phyloP scores from a whole-genome alignment of 2,797 vertebrate genomes.

The Denticeps clupeoides region DNA sequence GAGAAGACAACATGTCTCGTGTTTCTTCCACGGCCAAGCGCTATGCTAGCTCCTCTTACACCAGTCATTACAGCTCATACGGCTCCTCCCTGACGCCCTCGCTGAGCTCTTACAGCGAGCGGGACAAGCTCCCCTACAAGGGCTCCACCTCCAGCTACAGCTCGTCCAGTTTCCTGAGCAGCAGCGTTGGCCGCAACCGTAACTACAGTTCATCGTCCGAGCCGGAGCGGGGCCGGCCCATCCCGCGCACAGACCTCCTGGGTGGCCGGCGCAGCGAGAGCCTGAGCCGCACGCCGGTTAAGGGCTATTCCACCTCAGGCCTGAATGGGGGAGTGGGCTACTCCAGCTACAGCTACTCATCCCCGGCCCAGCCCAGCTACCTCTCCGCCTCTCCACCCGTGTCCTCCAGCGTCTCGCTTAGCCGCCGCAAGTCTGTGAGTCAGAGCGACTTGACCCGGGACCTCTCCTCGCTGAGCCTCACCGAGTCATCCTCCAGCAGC shows the following conservation, averaged over 20 bases:
- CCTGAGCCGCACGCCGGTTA: constrained; percentile 60
- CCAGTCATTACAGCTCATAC: constrained; percentile 78
- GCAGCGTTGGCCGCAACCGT: constrained; percentile 43
- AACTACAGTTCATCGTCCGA: constrained; percentile 68
- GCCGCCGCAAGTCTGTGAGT: constrained; percentile 76
- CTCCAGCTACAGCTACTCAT: constrained; percentile 48
- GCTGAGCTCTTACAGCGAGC: constrained; percentile 62
- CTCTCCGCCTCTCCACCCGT: constrained; percentile 42
- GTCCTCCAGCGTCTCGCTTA: constrained; percentile 56
- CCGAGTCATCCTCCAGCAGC: constrained; percentile 52
- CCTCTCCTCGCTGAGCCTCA: constrained; percentile 67
- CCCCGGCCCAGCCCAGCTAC: constrained; percentile 24
- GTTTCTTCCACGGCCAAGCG: constrained; percentile 89
- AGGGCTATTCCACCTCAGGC: constrained; percentile 50
- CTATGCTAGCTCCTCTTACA: constrained; percentile 72
- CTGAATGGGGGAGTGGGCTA: constrained; percentile 71
- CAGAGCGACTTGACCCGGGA: constrained; percentile 84
- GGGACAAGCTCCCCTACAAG: constrained; percentile 70
- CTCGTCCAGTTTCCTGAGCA: constrained; percentile 64
- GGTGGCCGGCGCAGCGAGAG: constrained; percentile 63
- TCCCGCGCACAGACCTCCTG: constrained; percentile 68
- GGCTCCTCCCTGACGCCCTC: constrained; percentile 68
- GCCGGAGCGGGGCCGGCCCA: constrained; percentile 57
- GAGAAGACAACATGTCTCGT: constrained; percentile 81
- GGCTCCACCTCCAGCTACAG: constrained; percentile 29